These are phyloP conservation scores for Labrus mixtus DNA, from an alignment of 2,113 vertebrate genomes.

Conservation along the genomic window DNA sequence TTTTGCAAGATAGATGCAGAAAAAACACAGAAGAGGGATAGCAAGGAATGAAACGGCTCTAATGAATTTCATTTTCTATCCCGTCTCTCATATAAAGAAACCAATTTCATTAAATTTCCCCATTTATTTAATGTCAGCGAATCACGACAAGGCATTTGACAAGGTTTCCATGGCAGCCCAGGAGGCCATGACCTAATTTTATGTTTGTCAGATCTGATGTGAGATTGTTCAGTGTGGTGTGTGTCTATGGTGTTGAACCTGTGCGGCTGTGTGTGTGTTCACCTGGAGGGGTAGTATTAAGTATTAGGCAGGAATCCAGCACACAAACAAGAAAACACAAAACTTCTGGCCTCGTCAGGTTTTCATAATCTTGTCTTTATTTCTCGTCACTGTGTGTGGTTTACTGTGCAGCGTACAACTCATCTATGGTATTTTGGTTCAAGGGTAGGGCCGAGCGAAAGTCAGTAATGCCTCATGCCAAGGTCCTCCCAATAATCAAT, in stretches of 20 bases:
- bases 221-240: slow-evolving; percentile 25
- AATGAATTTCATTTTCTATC: slow-evolving; percentile 65
- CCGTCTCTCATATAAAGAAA: slow-evolving; percentile 61
- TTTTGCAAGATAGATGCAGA: slow-evolving; percentile 20
- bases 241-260: not conserved
- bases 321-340: no score
- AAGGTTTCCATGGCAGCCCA: slow-evolving; percentile 68
- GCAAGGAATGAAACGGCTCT: slow-evolving; percentile 27
- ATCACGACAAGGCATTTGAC: slow-evolving; percentile 61
- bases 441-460: not conserved
- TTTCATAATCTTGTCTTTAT: no score
- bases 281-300: no score
- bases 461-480: not conserved
- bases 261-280: not conserved
- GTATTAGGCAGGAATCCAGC: no score
- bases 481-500: not conserved
- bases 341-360: no score
- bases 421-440: not conserved
- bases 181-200: slow-evolving; percentile 70
- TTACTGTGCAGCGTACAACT: no score
- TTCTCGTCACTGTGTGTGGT: no score
- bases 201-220: slow-evolving; percentile 66
- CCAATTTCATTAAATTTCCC: slow-evolving; percentile 66
- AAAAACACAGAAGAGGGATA: slow-evolving; percentile 1
- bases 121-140: slow-evolving; percentile 60